Base-by-base conservation (phyloP, 1,140 invertebrate genomes). In the Mactra quadrangularis region DNA sequence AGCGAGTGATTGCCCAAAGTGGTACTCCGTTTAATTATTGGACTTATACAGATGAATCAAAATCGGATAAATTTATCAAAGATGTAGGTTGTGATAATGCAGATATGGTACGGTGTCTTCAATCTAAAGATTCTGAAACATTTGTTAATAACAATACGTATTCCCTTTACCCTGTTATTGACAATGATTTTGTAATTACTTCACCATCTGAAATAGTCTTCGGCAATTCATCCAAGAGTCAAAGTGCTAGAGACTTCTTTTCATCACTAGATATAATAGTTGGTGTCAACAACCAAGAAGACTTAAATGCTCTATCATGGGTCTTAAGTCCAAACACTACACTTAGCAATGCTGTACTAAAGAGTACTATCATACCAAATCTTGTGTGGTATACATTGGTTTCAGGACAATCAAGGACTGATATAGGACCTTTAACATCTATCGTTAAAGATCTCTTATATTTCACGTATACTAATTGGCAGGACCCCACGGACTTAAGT, bases 191-290 rank as follows among this genome's bases (percentile, higher is more conserved):
- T 52, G 7, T 64, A 13, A 31, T 52, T n/a, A 11, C 4, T 15
- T 9, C 57, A 3, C 59, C 57, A 3, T 19, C 33, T 29, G 50
- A 53, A 19, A 64, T 97, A 0, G 89, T 99, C 82, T 94, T 94
- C 29, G 96, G 95, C 64, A 95, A 96, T 76, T 96, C 97, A 87
- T 98, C 98, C 92, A 99, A 99, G 91, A 97, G 97, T 90, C 96
- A 96, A 3, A 96, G 96, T 87, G 96, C 72, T 6, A 57, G 72
- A 45, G 55, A 60, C 33, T 74, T 74, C 33, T 74, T 74, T 41
- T 50, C 71, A 6, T 74, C 71, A 33, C 52, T 74, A 17, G 71
- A 74, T 57, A 57, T 98, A 81, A 93, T 99, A 22, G 95, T 98
- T 94, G 74, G 74, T 11, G 74, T 59, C 1, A 78, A 78, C 35